phyloP scores from a whole-genome alignment of 2,113 vertebrate species.

The Anser cygnoides region DNA sequence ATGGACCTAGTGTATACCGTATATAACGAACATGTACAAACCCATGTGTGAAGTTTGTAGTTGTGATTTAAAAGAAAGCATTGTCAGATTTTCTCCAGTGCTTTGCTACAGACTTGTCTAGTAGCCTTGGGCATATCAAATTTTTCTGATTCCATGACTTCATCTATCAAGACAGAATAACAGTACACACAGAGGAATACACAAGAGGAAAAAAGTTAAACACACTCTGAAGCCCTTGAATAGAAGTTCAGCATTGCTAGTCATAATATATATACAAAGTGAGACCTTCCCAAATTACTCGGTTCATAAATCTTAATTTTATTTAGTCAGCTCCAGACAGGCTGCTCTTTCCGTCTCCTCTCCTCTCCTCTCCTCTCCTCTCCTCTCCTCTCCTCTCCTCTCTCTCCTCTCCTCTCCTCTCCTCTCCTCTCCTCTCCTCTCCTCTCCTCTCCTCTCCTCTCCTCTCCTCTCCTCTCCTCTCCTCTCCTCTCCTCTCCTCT shows the following conservation, averaged over 20 bases:
- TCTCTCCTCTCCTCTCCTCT: no score
- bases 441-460: neutral
- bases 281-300: constrained; percentile 36
- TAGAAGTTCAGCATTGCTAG: constrained; percentile 44
- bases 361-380: neutral
- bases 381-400: neutral
- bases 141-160: neutral
- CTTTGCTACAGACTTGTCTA: neutral
- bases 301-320: constrained; percentile 42
- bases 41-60: neutral
- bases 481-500: neutral
- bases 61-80: neutral
- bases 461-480: neutral
- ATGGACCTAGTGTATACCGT: neutral
- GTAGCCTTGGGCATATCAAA: neutral
- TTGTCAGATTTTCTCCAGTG: neutral
- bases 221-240: neutral
- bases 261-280: constrained; percentile 46
- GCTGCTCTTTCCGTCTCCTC: neutral
- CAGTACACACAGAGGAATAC: neutral
- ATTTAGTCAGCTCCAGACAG: neutral
- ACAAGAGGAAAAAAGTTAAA: neutral
- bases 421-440: neutral
- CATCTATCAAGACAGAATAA: neutral
- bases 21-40: neutral